Conservation (phyloP, 2,888 invertebrate genomes). For the Spodoptera exigua region DNA sequence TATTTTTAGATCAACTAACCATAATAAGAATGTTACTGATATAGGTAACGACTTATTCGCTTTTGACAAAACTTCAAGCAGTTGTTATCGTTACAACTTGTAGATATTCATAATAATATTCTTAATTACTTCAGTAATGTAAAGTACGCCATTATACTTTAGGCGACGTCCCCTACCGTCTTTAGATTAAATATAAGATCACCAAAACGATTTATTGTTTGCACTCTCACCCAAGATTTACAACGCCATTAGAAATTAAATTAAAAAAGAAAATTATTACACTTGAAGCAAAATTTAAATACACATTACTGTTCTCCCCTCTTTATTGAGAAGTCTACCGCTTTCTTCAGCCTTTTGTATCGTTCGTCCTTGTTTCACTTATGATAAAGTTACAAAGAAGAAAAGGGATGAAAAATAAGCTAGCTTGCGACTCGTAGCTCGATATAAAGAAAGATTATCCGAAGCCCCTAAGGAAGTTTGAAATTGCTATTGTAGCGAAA, state of each 20-base stretch:
- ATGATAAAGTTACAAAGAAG: slow-evolving; percentile 51
- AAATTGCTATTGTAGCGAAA: slow-evolving; percentile 90
- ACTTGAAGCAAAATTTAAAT: slow-evolving; percentile 89
- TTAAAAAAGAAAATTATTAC: slow-evolving; percentile 89
- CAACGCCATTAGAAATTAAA: slow-evolving; percentile 86
- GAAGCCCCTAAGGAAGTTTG: slow-evolving; percentile 90
- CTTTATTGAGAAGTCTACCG: slow-evolving; percentile 86
- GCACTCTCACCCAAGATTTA: slow-evolving; percentile 77
- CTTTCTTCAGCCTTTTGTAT: slow-evolving; percentile 76
- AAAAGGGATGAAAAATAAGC: slow-evolving; percentile 68
- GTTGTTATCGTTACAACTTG: too few relatives aligned
- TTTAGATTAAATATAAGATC: slow-evolving; percentile 65
- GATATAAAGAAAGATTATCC: slow-evolving; percentile 90
- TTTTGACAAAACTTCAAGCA: too few relatives aligned
- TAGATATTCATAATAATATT: neutral
- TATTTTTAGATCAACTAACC: too few relatives aligned
- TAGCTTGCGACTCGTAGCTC: slow-evolving; percentile 81
- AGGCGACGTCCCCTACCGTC: slow-evolving; percentile 38
- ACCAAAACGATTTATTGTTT: slow-evolving; percentile 68
- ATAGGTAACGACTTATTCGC: too few relatives aligned
- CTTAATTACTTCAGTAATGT: slow-evolving; percentile 2
- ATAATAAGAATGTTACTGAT: too few relatives aligned
- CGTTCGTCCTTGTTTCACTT: slow-evolving; percentile 65
- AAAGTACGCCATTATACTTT: slow-evolving; percentile 19
- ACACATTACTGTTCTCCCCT: slow-evolving; percentile 87